A percentile compares a stretch with the other conserved stretches of the same genome.
phyloP scores from a whole-genome alignment of 2,888 invertebrate species.

The Dusona sp. region DNA sequence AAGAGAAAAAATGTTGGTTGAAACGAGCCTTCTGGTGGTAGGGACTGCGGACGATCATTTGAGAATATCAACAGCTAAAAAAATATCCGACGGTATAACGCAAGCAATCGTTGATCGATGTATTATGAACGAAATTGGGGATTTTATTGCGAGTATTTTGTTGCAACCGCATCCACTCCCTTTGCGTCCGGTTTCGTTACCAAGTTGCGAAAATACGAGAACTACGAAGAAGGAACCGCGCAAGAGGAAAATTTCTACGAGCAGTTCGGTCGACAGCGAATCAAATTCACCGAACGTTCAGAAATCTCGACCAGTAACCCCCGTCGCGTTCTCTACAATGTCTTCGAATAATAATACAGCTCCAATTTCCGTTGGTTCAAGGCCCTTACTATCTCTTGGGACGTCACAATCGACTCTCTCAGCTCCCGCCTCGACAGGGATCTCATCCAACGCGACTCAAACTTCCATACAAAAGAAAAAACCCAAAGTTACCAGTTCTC shows the following conservation, averaged over 20 bases:
- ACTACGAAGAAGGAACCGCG: conserved; percentile 80
- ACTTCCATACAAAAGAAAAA: conserved; percentile 74
- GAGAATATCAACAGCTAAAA: conserved; percentile 89
- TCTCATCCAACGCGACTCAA: conserved; percentile 65
- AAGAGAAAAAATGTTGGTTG: conserved; percentile 91
- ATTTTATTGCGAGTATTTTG: conserved; percentile 88
- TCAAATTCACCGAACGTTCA: conserved; percentile 85
- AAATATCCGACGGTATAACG: conserved; percentile 90
- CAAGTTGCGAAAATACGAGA: conserved; percentile 71
- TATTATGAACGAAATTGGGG: conserved; percentile 89
- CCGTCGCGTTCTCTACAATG: conserved; percentile 71
- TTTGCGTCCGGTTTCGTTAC: conserved; percentile 80
- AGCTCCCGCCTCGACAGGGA: neutral
- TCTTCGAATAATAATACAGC: conserved; percentile 43
- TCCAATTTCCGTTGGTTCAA: conserved; percentile 44
- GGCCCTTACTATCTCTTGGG: conserved; percentile 15
- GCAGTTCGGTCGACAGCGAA: conserved; percentile 85
- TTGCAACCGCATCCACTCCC: conserved; percentile 87
- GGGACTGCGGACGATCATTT: conserved; percentile 92
- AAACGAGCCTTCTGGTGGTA: conserved; percentile 91
- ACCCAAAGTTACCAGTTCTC: conserved; percentile 73
- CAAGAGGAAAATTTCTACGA: conserved; percentile 86
- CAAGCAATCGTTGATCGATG: conserved; percentile 92
- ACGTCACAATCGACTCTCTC: conserved; percentile 20
- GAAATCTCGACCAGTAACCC: conserved; percentile 82